These are phyloP conservation scores for Sialis fuliginosa DNA, from an alignment of 2,888 invertebrate genomes.

Conservation along the genomic window DNA sequence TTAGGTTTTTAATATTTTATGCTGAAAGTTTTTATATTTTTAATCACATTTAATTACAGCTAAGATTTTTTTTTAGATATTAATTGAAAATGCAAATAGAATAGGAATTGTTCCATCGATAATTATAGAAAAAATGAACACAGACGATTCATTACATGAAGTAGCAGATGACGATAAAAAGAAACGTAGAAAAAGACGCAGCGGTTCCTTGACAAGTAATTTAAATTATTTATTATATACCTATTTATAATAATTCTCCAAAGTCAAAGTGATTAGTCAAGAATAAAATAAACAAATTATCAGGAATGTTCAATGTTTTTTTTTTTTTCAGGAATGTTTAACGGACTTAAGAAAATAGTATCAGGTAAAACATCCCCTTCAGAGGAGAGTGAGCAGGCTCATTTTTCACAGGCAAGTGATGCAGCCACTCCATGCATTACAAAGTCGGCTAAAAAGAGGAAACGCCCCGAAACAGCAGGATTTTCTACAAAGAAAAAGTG, in stretches of 20 bases:
- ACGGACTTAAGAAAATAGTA: conserved; percentile 61
- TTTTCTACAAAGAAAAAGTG: conserved; percentile 53
- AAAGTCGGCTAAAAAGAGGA: conserved; percentile 46
- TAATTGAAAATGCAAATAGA: conserved; percentile 58
- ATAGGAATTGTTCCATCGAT: conserved; percentile 56
- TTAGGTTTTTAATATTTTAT: no score
- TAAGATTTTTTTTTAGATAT: conserved; percentile 31
- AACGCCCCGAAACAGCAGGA: conserved; percentile 35
- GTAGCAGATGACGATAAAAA: conserved; percentile 31
- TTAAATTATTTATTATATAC: no score
- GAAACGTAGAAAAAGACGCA: conserved; percentile 61
- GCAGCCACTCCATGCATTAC: conserved; percentile 38
- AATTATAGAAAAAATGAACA: conserved; percentile 27
- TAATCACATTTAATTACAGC: not conserved
- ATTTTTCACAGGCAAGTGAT: conserved; percentile 19
- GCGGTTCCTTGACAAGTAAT: conserved; percentile 74
- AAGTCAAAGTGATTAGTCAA: no score
- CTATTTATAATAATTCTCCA: no score
- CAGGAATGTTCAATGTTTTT: not conserved
- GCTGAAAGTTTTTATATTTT: no score
- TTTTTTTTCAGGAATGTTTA: conserved; percentile 44
- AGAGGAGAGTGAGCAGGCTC: conserved; percentile 23
- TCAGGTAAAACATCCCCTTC: conserved; percentile 37
- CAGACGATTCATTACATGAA: conserved; percentile 14
- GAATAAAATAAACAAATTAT: no score